Evolutionary conservation across 2,113 vertebrate genomes (phyloP).

Genomic region (Planiliza haematocheilus): DNA sequence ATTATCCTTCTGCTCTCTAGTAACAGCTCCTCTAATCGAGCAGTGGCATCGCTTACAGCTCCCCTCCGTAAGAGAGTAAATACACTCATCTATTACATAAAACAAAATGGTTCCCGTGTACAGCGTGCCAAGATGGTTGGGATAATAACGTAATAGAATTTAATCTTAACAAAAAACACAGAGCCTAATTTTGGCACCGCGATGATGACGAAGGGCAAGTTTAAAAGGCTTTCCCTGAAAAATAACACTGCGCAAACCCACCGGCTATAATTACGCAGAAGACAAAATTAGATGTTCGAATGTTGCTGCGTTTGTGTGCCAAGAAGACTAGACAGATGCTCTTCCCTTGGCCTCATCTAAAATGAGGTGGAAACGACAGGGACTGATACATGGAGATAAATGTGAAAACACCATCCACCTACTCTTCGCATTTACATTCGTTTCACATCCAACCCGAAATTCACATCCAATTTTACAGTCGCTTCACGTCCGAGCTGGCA

Average conservation of each 20-base stretch:
- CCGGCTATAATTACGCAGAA: conserved; percentile 51
- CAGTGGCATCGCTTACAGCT: conserved; percentile 62
- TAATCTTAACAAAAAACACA: conserved; percentile 58
- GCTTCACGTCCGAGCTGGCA: conserved; percentile 76
- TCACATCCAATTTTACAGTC: conserved; percentile 78
- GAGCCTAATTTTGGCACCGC: conserved; percentile 30
- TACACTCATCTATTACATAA: conserved; percentile 71
- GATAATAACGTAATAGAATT: conserved; percentile 65
- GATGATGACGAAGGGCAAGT: conserved; percentile 9
- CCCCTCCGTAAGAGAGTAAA: conserved; percentile 70
- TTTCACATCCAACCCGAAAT: conserved; percentile 75
- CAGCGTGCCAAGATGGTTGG: conserved; percentile 47
- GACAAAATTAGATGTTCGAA: conserved; percentile 55
- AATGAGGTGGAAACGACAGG: conserved; percentile 56
- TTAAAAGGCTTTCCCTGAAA: conserved; percentile 22
- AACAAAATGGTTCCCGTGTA: conserved; percentile 68
- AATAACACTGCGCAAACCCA: conserved; percentile 39
- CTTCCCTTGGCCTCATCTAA: conserved; percentile 51
- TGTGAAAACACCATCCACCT: conserved; percentile 65
- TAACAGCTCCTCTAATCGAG: conserved; percentile 73
- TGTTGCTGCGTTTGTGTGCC: conserved; percentile 46
- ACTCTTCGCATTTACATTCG: conserved; percentile 75
- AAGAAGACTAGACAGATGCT: conserved; percentile 40
- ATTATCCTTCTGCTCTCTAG: conserved; percentile 69
- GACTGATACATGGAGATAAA: conserved; percentile 69